These are phyloP conservation scores for Oreochromis mossambicus DNA, from an alignment of 2,797 vertebrate species.

Conservation along the genomic window DNA sequence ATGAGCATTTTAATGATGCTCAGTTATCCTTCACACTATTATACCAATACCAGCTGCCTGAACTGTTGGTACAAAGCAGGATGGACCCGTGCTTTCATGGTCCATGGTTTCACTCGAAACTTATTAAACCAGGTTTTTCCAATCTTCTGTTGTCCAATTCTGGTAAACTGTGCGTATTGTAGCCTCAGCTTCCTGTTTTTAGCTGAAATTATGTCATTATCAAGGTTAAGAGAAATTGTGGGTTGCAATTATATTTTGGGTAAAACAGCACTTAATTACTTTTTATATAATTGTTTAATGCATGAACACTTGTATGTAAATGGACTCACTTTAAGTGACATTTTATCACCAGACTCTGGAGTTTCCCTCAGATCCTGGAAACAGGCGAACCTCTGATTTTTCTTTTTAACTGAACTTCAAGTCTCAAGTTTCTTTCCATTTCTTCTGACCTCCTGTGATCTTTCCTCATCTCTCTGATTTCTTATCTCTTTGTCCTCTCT, in stretches of 20 bases:
- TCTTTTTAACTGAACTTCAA: neutral
- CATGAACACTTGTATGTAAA: neutral
- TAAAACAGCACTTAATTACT: neutral
- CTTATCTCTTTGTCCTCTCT: neutral
- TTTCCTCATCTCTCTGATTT: neutral
- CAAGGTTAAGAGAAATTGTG: neutral
- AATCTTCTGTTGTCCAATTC: neutral
- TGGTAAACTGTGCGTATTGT: neutral
- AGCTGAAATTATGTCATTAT: neutral
- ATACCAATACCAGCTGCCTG: neutral
- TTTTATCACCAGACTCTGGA: neutral
- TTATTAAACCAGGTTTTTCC: neutral
- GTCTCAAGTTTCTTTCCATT: neutral
- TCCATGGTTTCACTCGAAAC: neutral
- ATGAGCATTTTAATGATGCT: neutral
- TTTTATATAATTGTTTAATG: neutral
- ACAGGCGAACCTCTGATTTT: neutral
- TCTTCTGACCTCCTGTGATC: neutral
- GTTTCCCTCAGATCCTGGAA: neutral
- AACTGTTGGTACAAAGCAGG: neutral
- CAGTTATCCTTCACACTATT: neutral
- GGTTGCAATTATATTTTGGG: neutral
- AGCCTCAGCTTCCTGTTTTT: neutral
- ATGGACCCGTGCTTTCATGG: neutral
- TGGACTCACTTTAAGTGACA: neutral